Evolutionary conservation across 2,888 invertebrate species (phyloP), one percentile per base, ranked within the genome.

Genomic region (Drosophila cyrtoloma): DNA sequence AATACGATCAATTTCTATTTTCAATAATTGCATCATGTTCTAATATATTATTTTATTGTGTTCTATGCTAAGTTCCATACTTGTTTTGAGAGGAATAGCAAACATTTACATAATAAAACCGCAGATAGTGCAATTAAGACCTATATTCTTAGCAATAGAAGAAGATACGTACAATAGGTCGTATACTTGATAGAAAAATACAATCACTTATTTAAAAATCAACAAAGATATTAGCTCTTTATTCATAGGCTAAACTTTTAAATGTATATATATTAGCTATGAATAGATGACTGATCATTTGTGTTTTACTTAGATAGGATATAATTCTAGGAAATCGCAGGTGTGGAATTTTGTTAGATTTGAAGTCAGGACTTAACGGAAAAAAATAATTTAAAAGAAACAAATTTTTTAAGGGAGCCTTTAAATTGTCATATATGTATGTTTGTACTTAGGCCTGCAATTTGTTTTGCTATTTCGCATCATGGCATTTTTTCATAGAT

Each of bases 381-480:
- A 26, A 22, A 9, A 16, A 16, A 26, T 1, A 26, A 26, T 5
- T 4, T 33, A 33, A 33, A 12, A 10, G 9, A n/a, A 26, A 1
- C 16, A 0, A 9, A 3, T 56, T 10, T 56, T 56, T 53, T n/a
- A 32, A 22, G 58, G 19, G 19, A 14, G 19, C 39, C 30, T 19
- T 19, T 19, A 16, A n/a, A 26, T n/a, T 63, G 30, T 55, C 10
- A 68, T 68, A 68, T 68, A 56, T 68, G 67, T 68, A 67, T 51
- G 37, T 67, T 55, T 67, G 56, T 67, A 68, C 33, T 67, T 51
- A 51, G 68, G 16, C 37, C 50, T 50, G 32, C 60, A 22, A 61
- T 35, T 59, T 61, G 33, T 28, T 22, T 50, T 50, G 39, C 39
- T 39, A n/a, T 57, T 30, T 58, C 57, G 39, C 62, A 56, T 56